These are phyloP conservation scores for Syrista parreyssii DNA, from an alignment of 2,888 invertebrate genomes.

Conservation along the genomic window DNA sequence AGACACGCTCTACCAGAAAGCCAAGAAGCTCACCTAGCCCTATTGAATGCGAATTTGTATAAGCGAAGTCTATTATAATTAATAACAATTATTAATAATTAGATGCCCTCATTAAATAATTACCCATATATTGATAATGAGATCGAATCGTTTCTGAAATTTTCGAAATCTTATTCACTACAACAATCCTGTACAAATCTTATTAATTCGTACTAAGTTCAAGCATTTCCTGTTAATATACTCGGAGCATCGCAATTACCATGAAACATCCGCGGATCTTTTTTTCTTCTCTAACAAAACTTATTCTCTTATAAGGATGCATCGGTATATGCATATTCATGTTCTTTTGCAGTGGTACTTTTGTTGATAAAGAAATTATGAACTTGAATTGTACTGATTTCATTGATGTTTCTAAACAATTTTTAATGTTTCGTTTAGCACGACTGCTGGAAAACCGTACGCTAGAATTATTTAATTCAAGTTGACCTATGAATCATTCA, in stretches of 20 bases:
- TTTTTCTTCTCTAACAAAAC: neutral
- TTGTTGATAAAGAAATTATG: neutral
- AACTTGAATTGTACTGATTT: neutral
- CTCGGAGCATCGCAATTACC: neutral
- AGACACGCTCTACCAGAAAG: conserved; percentile 98
- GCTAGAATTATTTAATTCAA: neutral
- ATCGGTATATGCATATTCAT: neutral
- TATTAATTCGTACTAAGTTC: neutral
- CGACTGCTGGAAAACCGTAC: neutral
- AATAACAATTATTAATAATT: conserved; percentile 51
- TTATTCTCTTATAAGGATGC: neutral
- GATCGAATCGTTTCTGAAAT: neutral
- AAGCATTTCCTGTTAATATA: neutral
- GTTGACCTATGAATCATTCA: neutral
- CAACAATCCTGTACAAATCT: neutral
- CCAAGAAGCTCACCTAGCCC: conserved; percentile 93
- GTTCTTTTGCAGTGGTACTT: neutral
- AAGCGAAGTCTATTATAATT: conserved; percentile 56
- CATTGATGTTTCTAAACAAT: neutral
- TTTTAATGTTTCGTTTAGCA: neutral
- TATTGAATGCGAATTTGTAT: conserved; percentile 55
- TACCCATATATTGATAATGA: neutral
- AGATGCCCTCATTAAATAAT: conserved; percentile 48
- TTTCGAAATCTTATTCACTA: neutral
- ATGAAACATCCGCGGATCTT: neutral